These are phyloP conservation scores for Lota lota DNA, from an alignment of 2,113 vertebrate genomes.

Conservation along the genomic window DNA sequence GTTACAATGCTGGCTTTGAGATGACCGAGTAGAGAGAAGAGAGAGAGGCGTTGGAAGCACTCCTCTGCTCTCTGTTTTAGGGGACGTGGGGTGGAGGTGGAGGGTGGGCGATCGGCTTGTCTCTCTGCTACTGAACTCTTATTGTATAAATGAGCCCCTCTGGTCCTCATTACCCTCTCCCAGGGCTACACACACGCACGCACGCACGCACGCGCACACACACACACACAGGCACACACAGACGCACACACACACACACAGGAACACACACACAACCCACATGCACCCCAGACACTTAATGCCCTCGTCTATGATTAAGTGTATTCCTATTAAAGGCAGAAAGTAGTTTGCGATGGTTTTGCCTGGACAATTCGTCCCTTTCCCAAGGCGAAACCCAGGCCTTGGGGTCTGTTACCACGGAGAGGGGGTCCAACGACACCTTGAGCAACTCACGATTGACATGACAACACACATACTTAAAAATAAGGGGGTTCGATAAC, in stretches of 20 bases:
- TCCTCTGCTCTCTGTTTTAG: neutral
- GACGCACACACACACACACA: constrained; percentile 12
- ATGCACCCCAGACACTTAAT: neutral
- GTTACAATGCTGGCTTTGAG: too few species aligned
- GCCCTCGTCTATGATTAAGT: constrained; percentile 31
- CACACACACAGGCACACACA: neutral
- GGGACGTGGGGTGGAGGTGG: constrained; percentile 4
- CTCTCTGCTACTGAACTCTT: constrained; percentile 62
- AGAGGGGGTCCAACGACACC: constrained; percentile 52
- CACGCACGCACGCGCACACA: neutral
- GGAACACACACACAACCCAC: constrained; percentile 10
- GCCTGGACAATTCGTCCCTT: constrained; percentile 30
- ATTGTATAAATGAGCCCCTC: constrained; percentile 69
- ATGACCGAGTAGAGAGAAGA: too few species aligned
- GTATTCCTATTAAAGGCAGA: constrained; percentile 17
- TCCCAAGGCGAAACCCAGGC: constrained; percentile 38
- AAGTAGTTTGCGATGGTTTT: constrained; percentile 34
- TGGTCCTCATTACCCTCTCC: constrained; percentile 71
- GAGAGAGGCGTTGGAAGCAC: neutral
- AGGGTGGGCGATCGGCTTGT: constrained; percentile 39
- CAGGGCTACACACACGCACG: constrained; percentile 27
- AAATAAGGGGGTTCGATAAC: neutral
- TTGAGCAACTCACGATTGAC: constrained; percentile 21
- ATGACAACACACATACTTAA: constrained; percentile 6
- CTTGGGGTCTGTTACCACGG: constrained; percentile 41